These are phyloP conservation scores for Ctenopoma multispine DNA, from an alignment of 2,797 vertebrate genomes.

Conservation along the genomic window DNA sequence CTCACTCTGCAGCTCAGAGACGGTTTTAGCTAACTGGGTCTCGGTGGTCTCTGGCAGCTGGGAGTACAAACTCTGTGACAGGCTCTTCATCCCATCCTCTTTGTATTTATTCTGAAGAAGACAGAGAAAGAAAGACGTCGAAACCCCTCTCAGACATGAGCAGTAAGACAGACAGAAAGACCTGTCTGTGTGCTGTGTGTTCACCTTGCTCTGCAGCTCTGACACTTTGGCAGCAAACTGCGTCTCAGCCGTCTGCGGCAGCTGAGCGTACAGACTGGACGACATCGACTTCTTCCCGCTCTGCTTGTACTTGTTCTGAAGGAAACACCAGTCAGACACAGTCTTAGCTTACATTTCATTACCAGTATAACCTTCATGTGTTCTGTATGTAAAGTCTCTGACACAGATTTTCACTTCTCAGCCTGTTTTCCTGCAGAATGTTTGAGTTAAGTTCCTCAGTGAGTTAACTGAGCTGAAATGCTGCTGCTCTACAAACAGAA, in stretches of 20 bases:
- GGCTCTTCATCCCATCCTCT: conserved; percentile 81
- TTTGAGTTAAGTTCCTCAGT: neutral
- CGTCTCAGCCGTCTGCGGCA: conserved; percentile 69
- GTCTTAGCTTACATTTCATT: too few relatives aligned
- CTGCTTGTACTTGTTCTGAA: conserved; percentile 71
- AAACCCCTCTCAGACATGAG: neutral
- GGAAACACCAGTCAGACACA: neutral
- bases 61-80: conserved; percentile 87
- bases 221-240: too few relatives aligned
- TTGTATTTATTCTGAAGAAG: conserved; percentile 88
- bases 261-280: conserved; percentile 73
- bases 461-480: neutral
- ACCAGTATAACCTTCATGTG: too few relatives aligned
- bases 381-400: too few relatives aligned
- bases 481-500: conserved; percentile 23
- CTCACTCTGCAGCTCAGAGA: conserved; percentile 66
- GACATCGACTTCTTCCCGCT: conserved; percentile 54
- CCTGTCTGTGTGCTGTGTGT: neutral
- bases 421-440: neutral
- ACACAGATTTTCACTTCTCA: too few relatives aligned
- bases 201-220: conserved; percentile 79
- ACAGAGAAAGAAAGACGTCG: neutral
- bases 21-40: conserved; percentile 65
- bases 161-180: too few relatives aligned
- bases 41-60: conserved; percentile 89